Percentiles rank a stretch among this genome's conserved stretches.
Evolutionary conservation across 2,888 invertebrate species (phyloP).

Genomic region (Atrina japonica): DNA sequence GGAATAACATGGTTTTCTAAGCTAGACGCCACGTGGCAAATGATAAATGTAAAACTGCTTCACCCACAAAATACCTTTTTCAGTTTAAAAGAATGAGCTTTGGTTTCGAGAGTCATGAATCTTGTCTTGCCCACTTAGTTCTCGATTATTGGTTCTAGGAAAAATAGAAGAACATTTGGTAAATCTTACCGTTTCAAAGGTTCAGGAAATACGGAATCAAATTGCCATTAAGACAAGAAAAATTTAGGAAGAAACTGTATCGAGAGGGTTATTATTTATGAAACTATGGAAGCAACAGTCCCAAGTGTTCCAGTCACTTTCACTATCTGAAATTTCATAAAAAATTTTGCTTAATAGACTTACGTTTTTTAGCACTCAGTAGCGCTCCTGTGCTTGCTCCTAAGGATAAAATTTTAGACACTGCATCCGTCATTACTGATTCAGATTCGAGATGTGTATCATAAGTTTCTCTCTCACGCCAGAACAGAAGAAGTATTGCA

Average conservation of each 20-base stretch:
- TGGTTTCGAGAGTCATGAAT: slow-evolving; percentile 43
- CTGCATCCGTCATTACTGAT: slow-evolving; percentile 36
- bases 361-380: slow-evolving; percentile 31
- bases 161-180: slow-evolving; percentile 39
- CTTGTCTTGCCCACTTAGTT: slow-evolving; percentile 42
- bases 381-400: slow-evolving; percentile 37
- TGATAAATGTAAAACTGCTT: slow-evolving; percentile 52
- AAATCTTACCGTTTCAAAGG: slow-evolving; percentile 40
- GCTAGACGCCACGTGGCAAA: not conserved
- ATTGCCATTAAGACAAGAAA: slow-evolving; percentile 43
- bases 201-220: slow-evolving; percentile 44
- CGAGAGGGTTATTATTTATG: slow-evolving; percentile 7
- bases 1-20: slow-evolving; percentile 33
- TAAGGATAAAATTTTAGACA: slow-evolving; percentile 37
- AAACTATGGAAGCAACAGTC: slow-evolving; percentile 7
- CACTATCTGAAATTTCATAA: slow-evolving; percentile 38
- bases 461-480: slow-evolving; percentile 24
- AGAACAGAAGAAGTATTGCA: slow-evolving; percentile 2
- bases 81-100: slow-evolving; percentile 44
- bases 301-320: slow-evolving; percentile 37
- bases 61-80: slow-evolving; percentile 48
- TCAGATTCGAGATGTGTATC: slow-evolving; percentile 38
- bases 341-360: slow-evolving; percentile 39
- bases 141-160: slow-evolving; percentile 46
- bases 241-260: slow-evolving; percentile 43